Conservation (phyloP, 2,797 vertebrate species). For the Rhinella marina region DNA sequence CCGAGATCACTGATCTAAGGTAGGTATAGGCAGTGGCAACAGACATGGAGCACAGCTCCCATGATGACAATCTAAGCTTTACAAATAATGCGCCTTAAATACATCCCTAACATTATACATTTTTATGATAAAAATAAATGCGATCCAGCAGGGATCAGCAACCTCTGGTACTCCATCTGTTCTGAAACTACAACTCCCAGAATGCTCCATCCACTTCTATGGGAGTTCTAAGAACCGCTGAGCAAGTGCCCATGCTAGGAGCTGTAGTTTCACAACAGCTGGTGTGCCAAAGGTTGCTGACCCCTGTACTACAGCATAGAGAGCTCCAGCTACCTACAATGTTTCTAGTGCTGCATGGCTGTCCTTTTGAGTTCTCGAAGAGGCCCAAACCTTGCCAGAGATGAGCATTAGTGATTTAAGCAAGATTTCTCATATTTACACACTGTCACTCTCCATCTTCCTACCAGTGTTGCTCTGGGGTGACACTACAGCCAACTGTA, state of each 20-base stretch:
- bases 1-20: conserved; percentile 5
- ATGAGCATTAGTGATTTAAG: neutral
- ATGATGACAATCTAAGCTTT: neutral
- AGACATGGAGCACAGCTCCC: conserved; percentile 1
- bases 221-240: too few species aligned
- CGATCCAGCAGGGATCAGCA: neutral
- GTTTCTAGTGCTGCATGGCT: neutral
- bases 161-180: neutral
- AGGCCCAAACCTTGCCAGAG: conserved; percentile 1
- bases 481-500: neutral
- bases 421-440: conserved; percentile 11
- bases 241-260: too few species aligned
- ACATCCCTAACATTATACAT: conserved; percentile 8
- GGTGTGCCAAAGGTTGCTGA: too few species aligned
- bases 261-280: too few species aligned
- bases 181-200: neutral
- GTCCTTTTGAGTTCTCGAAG: neutral
- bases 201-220: too few species aligned
- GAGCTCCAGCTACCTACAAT: neutral
- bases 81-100: conserved; percentile 11
- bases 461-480: neutral
- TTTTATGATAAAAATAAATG: neutral
- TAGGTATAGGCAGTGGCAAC: neutral
- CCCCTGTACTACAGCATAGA: too few species aligned
- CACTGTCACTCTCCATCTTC: neutral